Evolutionary conservation across 2,113 vertebrate species (phyloP), one percentile per base, ranked within the genome.

Genomic region (Spheniscus mendiculus): DNA sequence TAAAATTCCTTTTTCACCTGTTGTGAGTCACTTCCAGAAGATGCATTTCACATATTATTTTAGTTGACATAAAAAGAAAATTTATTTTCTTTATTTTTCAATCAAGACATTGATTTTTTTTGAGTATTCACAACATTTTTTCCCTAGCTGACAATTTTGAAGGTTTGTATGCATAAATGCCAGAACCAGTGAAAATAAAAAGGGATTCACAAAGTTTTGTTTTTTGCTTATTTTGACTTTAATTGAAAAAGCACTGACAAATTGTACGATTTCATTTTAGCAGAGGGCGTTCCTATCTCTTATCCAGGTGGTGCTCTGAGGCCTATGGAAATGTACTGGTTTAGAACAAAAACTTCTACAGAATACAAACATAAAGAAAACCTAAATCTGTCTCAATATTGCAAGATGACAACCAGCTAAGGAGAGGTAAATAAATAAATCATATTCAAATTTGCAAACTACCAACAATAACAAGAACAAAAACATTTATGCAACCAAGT

Each of bases 321-420:
- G 34, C 18, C 27, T 77, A 38, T 44, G 36, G 30, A 77, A 86
- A 69, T 50, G 4, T 45, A 61, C 12, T 12, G 17, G 12, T 87
- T 79, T 76, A 71, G 38, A 90, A 65, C 19, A 78, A 55, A 90
- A 70, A 27, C 10, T 16, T 91, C 47, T 42, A 42, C 32, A 56
- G 69, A 90, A 29, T 23, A 79, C 3, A 67, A 14, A 36, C 34
- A 50, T 67, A 86, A 80, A 81, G 19, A 72, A 92, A 92, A 44
- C 58, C 83, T 92, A 59, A 79, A 93, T 91, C 91, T 96, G 72
- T 93, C 91, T 93, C 56, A 80, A 14, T 61, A 63, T 36, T 84
- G 45, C 26, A 76, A 92, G 36, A 72, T 44, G 34, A 70, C n/a
- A 88, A 45, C 8, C 7, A 77, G 22, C 36, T 86, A 65, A 71